Base-by-base conservation (phyloP, 2,113 vertebrate species). In the Paraplagusia blochii region DNA sequence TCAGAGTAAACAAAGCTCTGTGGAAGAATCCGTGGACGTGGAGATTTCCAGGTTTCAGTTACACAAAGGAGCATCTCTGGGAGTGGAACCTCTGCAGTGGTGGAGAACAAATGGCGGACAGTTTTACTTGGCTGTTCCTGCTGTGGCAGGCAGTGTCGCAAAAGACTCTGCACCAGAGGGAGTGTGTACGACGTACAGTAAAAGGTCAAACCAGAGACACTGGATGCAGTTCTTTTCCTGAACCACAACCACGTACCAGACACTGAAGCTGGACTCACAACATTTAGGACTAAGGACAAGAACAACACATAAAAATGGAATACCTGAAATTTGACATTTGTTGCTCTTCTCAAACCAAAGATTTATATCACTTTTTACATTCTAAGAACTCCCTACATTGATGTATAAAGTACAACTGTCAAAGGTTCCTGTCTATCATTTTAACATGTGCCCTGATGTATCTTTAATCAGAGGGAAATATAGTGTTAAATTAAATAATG, bases 21-120 rank as follows among this genome's bases (percentile, higher is more conserved):
- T 83, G 11, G 85, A 87, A 44, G 88, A 90, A 71, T 87, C 86
- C 0, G 72, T 88, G 0, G 88, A 92, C 44, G 81, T 85, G 36
- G 90, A 92, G 72, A 63, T 88, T 40, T 83, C 85, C 0, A 76
- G 85, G 53, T 92, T 88, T 63, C 83, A 80, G 49, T 85, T 87
- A 0, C 82, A 86, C 40, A 85, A 82, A 49, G 87, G 85, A 15
- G 80, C 86, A 0, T 76, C 82, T 0, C 73, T 89, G 38, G 82
- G 86, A 1, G 83, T 90, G 59, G 88, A 90, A 35, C 90, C 90
- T 5, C 62, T 90, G 68, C 84, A 83, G 58, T 92, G 90, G 90
- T 92, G 90, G 90, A 88, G 83, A 50, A 84, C 63, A 1, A 90
- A 89, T 29, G 77, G 80, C 0, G 80, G 58, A n/a, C 88, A 90